phyloP scores from a whole-genome alignment of 2,888 invertebrate species.

The Diarsia mendica region DNA sequence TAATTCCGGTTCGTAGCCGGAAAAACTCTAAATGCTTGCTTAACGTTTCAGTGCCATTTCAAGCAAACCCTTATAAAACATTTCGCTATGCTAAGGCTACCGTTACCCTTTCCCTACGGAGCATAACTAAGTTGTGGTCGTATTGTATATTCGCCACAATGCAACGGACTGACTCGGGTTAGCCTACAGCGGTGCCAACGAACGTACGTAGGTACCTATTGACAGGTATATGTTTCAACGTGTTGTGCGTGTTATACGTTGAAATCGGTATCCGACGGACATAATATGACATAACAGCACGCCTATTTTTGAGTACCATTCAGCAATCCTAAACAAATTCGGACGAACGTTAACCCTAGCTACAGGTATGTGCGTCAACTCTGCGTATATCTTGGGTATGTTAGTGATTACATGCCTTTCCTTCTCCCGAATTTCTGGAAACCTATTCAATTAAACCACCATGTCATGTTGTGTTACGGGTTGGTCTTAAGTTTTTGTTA shows the following conservation, averaged over 20 bases:
- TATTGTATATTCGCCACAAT: constrained; percentile 54
- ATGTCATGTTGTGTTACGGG: neutral
- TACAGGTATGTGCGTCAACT: neutral
- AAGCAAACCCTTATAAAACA: constrained; percentile 2
- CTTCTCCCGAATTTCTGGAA: neutral
- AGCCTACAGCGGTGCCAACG: constrained; percentile 18
- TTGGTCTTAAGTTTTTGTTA: neutral
- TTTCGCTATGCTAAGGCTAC: constrained; percentile 14
- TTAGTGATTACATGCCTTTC: neutral
- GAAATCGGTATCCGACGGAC: neutral
- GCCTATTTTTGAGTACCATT: too few relatives aligned
- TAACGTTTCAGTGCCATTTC: neutral
- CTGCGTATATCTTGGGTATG: neutral
- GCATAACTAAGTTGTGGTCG: constrained; percentile 38
- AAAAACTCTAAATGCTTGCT: neutral
- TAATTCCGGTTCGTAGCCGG: neutral
- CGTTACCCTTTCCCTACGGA: constrained; percentile 8
- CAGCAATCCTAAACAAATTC: too few relatives aligned
- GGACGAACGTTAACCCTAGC: neutral
- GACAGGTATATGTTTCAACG: neutral
- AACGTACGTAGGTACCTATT: neutral
- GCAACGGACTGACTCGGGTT: constrained; percentile 16
- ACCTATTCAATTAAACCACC: neutral
- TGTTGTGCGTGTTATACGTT: neutral
- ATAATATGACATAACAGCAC: too few relatives aligned